Evolutionary conservation across 92 coral and sea anemone species (phyloP), one percentile per base, ranked within the genome.

Genomic region (Parazoanthus darwini): DNA sequence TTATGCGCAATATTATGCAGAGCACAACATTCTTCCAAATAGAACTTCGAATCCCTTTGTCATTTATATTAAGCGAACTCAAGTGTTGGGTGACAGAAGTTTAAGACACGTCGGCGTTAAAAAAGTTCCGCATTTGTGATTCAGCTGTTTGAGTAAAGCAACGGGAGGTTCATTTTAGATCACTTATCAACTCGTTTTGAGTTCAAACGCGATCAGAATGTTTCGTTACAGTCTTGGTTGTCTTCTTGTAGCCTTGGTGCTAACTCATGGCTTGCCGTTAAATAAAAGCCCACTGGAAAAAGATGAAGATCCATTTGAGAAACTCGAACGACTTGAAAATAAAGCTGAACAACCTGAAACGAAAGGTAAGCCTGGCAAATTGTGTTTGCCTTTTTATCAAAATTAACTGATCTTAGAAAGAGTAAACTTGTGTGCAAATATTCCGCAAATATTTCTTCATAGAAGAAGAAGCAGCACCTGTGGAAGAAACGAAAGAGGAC

Each of bases 221-320:
- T 84, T 84, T 71, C 87, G 87, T 4, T 84, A 84, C 65, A 84
- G 66, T 14, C 43, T 84, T 48, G 79, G 87, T 71, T 71, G 42
- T 48, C 67, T 84, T 13, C 79, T 84, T 3, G 67, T 72, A 4
- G 79, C 63, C 65, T 46, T 84, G 16, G 87, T 84, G 35, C 46
- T 84, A 44, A 68, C 87, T 71, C 79, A 84, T 26, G 79, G 87
- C 8, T 48, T 84, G 79, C 87, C 87, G 13, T 26, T 84, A 33
- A 58, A 71, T 0, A 84, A 72, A 46, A 11, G 25, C 37, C 25
- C 35, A 56, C 63, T 42, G 35, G 68, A 84, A 54, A 71, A 46
- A 44, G 29, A 4, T 8, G 79, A 84, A 48, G 87, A 84, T 35
- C 79, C 87, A 18, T 70, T 84, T 68, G 87, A 71, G 79, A 84